phyloP scores from a whole-genome alignment of 2,113 vertebrate genomes.

The Phaetusa simplex region DNA sequence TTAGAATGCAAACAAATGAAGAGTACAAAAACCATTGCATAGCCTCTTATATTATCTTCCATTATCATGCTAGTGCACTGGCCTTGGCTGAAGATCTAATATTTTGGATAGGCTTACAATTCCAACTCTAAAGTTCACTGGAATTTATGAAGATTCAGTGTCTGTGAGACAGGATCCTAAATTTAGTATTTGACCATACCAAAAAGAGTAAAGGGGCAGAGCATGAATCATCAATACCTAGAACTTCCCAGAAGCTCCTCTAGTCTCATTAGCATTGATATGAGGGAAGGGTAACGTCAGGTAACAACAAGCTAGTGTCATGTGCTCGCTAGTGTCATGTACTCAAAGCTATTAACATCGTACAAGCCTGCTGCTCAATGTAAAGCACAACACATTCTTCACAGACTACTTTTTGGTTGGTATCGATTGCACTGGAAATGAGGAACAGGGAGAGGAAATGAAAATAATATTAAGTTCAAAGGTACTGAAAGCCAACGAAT shows the following conservation, averaged over 20 bases:
- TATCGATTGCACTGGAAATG: background rate
- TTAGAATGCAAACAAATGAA: background rate
- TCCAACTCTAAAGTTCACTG: rapidly evolving
- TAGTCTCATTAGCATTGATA: background rate
- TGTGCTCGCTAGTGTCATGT: rapidly evolving
- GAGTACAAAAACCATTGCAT: background rate
- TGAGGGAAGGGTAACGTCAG: background rate
- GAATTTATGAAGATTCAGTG: background rate
- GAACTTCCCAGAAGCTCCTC: background rate
- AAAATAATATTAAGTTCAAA: background rate
- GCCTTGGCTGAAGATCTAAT: background rate
- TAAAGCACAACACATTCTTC: background rate
- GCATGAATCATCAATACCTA: background rate
- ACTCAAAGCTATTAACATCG: background rate
- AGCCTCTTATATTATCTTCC: background rate
- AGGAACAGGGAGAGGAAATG: background rate
- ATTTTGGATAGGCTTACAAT: background rate
- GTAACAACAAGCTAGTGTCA: background rate
- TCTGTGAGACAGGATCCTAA: background rate
- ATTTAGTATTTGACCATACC: background rate
- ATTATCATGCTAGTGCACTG: background rate
- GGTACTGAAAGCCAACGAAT: background rate
- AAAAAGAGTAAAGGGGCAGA: background rate
- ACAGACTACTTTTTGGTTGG: background rate
- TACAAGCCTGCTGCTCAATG: background rate